A percentile compares a stretch with the other conserved stretches of the same genome.
phyloP scores from a whole-genome alignment of 2,797 vertebrate genomes.

The Chromobotia macracanthus region DNA sequence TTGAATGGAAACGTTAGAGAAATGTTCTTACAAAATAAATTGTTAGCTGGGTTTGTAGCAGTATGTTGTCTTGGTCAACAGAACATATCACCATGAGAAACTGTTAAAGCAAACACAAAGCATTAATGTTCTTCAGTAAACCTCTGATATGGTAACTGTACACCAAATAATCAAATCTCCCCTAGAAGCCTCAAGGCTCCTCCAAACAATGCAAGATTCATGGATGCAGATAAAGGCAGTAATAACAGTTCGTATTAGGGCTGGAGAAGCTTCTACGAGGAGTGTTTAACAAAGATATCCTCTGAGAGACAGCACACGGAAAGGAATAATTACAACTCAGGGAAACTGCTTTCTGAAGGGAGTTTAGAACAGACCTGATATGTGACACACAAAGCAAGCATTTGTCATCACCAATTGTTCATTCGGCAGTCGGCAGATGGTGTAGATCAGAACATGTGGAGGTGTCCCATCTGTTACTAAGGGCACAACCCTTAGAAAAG shows the following conservation, averaged over 20 bases:
- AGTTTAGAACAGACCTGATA: conserved; percentile 18
- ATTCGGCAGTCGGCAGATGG: conserved; percentile 37
- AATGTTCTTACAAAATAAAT: too few relatives aligned
- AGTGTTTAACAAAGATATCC: conserved; percentile 36
- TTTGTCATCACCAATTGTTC: conserved; percentile 29
- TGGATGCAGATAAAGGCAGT: conserved; percentile 12
- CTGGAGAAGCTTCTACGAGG: conserved; percentile 2
- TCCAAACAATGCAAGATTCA: conserved; percentile 13
- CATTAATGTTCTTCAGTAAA: background rate
- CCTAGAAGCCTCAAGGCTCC: background rate
- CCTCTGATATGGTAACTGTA: background rate
- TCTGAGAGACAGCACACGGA: background rate
- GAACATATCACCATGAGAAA: background rate
- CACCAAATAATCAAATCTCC: background rate
- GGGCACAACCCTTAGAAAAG: background rate
- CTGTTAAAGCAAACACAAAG: background rate
- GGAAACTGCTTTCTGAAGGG: conserved; percentile 14
- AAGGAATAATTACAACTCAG: conserved; percentile 31
- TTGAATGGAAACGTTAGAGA: too few relatives aligned
- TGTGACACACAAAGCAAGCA: conserved; percentile 21
- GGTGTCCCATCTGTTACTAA: conserved; percentile 26
- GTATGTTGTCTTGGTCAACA: too few relatives aligned
- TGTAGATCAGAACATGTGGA: conserved; percentile 40
- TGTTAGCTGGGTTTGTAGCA: too few relatives aligned
- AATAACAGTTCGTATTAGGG: conserved; percentile 11